Evolutionary conservation across 1,140 invertebrate species (phyloP), one percentile per base, ranked within the genome.

Genomic region (Pseudomyrmex pallidus): DNA sequence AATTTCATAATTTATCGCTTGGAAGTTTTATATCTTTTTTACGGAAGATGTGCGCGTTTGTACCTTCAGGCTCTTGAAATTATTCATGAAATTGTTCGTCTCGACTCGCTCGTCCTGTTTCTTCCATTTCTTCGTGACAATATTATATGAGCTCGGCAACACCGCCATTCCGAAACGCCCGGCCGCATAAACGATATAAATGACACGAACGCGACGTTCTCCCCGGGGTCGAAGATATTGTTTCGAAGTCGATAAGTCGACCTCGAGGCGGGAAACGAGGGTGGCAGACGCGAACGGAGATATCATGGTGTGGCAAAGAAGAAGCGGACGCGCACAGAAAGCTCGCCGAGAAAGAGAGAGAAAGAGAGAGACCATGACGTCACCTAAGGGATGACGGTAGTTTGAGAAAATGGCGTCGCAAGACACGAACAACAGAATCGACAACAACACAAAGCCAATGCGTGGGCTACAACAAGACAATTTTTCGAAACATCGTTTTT

Each of bases 171-270:
- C 63, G 7, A 13, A 15, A 73, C 25, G 57, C 5, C 50, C 70
- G 63, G 72, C 61, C 59, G 70, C 46, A 73, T 63, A 74, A 85
- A 50, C 70, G 12, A 78, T 64, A 78, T 82, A 83, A 76, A 67
- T 82, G 67, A 70, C 48, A 35, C 8, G 52, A 85, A 83, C 61
- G 68, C 80, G 56, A 17, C 20, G 62, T 25, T 77, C 73, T 61
- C 62, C 67, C 76, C 48, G 56, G n/a, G 68, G 68, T 59, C 22
- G 25, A 67, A 74, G 86, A 63, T 84, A 84, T 87, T 87, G 86
- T 80, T 84, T 87, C 82, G 44, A 84, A 87, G 85, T 87, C 82
- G 86, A 87, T 87, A 87, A 74, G 68, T 87, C 59, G 50, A 44
- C 57, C 82, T 52, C 68, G 62, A 35, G 57, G 52, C 57, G 10